phyloP scores from a whole-genome alignment of 1,140 invertebrate species.

The Drosophila setifemur region DNA sequence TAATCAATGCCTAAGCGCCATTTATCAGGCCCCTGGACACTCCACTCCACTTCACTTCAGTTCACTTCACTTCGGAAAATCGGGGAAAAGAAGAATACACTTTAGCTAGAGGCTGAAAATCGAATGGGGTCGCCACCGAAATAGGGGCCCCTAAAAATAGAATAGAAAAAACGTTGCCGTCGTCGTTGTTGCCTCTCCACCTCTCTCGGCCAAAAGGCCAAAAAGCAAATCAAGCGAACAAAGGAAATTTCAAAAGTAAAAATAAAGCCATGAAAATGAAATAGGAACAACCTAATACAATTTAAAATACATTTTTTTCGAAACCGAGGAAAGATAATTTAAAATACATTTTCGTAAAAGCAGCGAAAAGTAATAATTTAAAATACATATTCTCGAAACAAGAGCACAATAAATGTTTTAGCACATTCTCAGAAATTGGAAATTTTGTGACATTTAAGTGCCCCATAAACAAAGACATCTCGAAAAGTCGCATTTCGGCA shows the following conservation, averaged over 20 bases:
- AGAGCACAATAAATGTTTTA: constrained; percentile 34
- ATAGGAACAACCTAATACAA: neutral
- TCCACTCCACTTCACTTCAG: constrained; percentile 24
- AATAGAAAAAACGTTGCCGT: too few relatives aligned
- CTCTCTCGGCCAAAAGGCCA: constrained; percentile 29
- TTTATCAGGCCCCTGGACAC: constrained; percentile 39
- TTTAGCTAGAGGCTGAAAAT: constrained; percentile 28
- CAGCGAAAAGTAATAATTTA: constrained; percentile 12
- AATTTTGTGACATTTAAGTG: constrained; percentile 50
- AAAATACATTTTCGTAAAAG: constrained; percentile 26
- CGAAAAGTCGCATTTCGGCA: neutral
- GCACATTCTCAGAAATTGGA: constrained; percentile 24
- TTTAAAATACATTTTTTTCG: constrained; percentile 1
- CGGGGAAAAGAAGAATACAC: constrained; percentile 6
- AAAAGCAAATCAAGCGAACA: constrained; percentile 31
- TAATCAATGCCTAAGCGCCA: constrained; percentile 58
- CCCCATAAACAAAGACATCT: constrained; percentile 29
- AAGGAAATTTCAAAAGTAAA: constrained; percentile 4
- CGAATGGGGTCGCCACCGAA: constrained; percentile 45
- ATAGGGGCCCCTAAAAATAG: constrained; percentile 57
- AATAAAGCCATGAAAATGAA: neutral
- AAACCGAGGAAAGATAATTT: constrained; percentile 10
- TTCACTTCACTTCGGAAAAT: constrained; percentile 22
- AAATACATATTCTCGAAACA: constrained; percentile 4
- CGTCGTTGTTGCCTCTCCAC: constrained; percentile 6